Percentiles rank a stretch among this genome's conserved stretches.
Evolutionary conservation across 2,888 invertebrate genomes (phyloP).

Genomic region (Ophion slaviceki): DNA sequence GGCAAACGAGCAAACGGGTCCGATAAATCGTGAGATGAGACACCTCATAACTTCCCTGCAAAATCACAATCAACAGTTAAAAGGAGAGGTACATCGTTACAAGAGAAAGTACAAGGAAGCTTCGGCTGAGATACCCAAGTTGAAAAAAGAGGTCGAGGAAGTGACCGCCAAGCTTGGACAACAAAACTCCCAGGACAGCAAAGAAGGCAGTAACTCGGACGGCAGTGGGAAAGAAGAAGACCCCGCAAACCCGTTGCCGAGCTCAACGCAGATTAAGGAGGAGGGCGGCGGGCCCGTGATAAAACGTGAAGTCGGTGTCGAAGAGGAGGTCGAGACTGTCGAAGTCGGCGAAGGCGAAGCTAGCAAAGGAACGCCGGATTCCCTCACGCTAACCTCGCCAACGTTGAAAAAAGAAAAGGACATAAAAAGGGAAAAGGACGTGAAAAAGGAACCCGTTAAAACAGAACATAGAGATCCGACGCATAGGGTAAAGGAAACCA

Average conservation of each 20-base stretch:
- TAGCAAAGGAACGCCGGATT: slow-evolving; percentile 82
- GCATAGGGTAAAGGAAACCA: slow-evolving; percentile 87
- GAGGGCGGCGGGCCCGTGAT: slow-evolving; percentile 78
- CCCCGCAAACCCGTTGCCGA: slow-evolving; percentile 79
- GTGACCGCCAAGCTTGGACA: slow-evolving; percentile 86
- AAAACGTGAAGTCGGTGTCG: slow-evolving; percentile 78
- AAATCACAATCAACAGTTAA: slow-evolving; percentile 98
- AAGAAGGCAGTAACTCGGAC: slow-evolving; percentile 86
- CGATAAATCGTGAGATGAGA: slow-evolving; percentile 98
- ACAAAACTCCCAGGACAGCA: slow-evolving; percentile 85
- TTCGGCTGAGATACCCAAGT: slow-evolving; percentile 91
- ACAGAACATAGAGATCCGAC: slow-evolving; percentile 85
- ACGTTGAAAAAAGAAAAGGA: slow-evolving; percentile 86
- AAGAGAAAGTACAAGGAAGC: slow-evolving; percentile 96
- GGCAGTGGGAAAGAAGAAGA: slow-evolving; percentile 84
- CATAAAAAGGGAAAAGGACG: slow-evolving; percentile 87
- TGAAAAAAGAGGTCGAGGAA: slow-evolving; percentile 89
- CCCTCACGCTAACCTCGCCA: slow-evolving; percentile 81
- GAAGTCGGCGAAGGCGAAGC: slow-evolving; percentile 84
- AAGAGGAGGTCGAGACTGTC: slow-evolving; percentile 80
- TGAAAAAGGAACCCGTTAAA: slow-evolving; percentile 83
- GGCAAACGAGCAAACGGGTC: slow-evolving; percentile 99
- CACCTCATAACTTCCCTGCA: slow-evolving; percentile 98
- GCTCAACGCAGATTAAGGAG: slow-evolving; percentile 81
- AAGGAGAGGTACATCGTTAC: slow-evolving; percentile 97